phyloP scores from a whole-genome alignment of 2,113 vertebrate genomes.

The Pavo muticus region DNA sequence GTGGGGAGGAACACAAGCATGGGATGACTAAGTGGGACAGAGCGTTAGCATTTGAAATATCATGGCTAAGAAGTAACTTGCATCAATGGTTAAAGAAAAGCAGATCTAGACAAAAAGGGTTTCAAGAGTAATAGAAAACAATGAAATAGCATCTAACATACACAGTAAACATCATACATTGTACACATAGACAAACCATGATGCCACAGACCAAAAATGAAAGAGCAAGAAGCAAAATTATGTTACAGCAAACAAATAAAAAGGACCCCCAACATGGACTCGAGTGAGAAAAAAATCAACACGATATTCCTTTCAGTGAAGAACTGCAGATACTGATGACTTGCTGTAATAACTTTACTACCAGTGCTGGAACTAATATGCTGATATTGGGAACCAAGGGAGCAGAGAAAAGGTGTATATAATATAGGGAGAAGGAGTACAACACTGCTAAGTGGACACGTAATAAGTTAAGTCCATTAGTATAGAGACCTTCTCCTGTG shows the following conservation, averaged over 20 bases:
- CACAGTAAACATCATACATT: neutral
- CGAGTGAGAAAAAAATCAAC: neutral
- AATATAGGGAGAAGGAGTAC: neutral
- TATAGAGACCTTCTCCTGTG: neutral
- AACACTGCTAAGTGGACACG: neutral
- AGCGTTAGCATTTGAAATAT: neutral
- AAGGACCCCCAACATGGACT: neutral
- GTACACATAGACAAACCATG: neutral
- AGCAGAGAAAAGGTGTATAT: neutral
- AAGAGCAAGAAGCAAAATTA: neutral
- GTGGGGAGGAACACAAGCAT: neutral
- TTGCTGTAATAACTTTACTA: neutral
- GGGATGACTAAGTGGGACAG: neutral
- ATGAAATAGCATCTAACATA: neutral
- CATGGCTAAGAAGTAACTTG: neutral
- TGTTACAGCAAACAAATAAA: fast-evolving
- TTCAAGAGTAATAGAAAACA: neutral
- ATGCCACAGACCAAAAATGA: neutral
- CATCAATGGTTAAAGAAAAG: neutral
- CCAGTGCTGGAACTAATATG: neutral
- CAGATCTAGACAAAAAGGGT: neutral
- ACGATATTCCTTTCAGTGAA: neutral
- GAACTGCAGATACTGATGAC: neutral
- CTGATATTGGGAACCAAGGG: neutral
- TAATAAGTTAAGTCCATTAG: neutral